Percentiles rank a stretch among this genome's conserved stretches.
These are phyloP conservation scores for Hartigia nigra DNA, from an alignment of 2,888 invertebrate genomes.

Conservation along the genomic window DNA sequence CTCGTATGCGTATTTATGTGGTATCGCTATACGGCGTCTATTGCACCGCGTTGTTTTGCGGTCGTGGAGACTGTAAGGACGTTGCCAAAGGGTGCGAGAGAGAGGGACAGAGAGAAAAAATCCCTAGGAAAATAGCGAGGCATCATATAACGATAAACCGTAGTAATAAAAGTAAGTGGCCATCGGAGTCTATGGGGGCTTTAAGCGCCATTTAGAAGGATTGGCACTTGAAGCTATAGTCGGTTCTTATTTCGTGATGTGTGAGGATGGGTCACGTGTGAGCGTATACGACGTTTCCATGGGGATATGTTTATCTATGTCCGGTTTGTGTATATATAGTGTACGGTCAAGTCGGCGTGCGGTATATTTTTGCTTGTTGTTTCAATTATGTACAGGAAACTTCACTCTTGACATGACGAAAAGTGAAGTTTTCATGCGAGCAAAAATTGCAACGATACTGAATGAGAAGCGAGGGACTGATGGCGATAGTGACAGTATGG, in stretches of 20 bases:
- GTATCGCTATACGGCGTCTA: neutral
- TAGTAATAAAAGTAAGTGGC: conserved; percentile 40
- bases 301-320: neutral
- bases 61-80: neutral
- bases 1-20: neutral
- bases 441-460: neutral
- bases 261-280: neutral
- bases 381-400: neutral
- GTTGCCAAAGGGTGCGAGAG: neutral
- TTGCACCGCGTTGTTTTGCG: neutral
- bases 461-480: neutral
- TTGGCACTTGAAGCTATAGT: neutral
- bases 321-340: neutral
- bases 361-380: neutral
- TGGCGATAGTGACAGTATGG: neutral
- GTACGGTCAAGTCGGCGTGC: neutral
- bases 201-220: conserved; percentile 7
- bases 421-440: neutral
- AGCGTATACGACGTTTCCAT: neutral
- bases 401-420: neutral
- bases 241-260: neutral
- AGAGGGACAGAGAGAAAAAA: neutral
- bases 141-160: conserved; percentile 40
- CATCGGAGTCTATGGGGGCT: conserved; percentile 27
- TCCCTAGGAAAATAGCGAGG: conserved; percentile 16